Evolutionary conservation across 2,113 vertebrate species (phyloP).

Genomic region (Etia nguti): DNA sequence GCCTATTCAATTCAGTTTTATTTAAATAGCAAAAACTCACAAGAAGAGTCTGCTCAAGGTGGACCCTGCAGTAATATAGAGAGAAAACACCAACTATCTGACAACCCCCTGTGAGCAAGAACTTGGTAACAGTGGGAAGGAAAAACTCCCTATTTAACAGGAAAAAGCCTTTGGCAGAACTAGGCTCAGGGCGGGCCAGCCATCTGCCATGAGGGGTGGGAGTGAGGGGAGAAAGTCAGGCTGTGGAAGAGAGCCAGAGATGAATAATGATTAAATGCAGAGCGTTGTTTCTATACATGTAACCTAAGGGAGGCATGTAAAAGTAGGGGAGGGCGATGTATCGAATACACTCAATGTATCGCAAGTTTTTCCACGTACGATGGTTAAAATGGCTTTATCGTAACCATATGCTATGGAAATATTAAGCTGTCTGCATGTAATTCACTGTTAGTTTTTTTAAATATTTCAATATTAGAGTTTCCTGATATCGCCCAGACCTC

Average conservation of each 20-base stretch:
- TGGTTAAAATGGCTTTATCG: neutral
- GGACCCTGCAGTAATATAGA: neutral
- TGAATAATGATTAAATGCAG: neutral
- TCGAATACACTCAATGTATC: neutral
- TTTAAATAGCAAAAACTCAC: neutral
- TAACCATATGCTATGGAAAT: neutral
- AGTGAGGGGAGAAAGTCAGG: neutral
- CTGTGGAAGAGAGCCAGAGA: neutral
- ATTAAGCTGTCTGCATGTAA: neutral
- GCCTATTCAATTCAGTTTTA: neutral
- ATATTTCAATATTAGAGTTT: neutral
- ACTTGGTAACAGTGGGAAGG: neutral
- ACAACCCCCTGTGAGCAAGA: neutral
- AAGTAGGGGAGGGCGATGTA: neutral
- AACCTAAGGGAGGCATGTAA: neutral
- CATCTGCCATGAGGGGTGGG: neutral
- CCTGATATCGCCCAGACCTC: neutral
- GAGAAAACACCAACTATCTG: neutral
- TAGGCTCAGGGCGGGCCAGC: neutral
- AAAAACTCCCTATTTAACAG: neutral
- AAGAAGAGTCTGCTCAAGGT: neutral
- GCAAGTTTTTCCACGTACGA: neutral
- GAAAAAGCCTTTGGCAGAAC: neutral
- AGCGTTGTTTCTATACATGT: neutral
- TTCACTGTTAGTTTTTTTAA: neutral